Evolutionary conservation across 2,888 invertebrate species (phyloP).

Genomic region (Sussaba pulchella): DNA sequence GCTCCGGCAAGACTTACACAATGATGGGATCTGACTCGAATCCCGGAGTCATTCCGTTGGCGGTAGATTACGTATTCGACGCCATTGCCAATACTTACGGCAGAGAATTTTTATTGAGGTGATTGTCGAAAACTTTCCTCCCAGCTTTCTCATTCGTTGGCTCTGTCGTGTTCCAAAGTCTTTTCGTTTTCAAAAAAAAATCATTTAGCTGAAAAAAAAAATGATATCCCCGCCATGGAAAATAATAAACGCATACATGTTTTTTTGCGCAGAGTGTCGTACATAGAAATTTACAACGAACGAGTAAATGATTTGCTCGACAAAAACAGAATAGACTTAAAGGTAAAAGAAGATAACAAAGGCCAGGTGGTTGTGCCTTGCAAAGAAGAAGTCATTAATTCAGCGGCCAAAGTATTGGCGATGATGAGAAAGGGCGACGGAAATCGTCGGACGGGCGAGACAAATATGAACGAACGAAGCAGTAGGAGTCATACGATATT

Average conservation of each 20-base stretch:
- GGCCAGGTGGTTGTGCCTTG: conserved; percentile 88
- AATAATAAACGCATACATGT: conserved; percentile 38
- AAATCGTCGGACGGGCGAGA: conserved; percentile 91
- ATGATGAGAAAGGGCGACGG: conserved; percentile 88
- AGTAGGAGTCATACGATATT: conserved; percentile 96
- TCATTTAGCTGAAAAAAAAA: too few species aligned
- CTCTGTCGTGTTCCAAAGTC: too few species aligned
- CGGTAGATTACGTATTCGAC: conserved; percentile 90
- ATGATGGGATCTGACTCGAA: conserved; percentile 90
- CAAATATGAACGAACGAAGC: conserved; percentile 95
- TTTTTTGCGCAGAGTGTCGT: conserved; percentile 88
- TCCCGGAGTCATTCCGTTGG: conserved; percentile 91
- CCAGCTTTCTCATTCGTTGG: conserved; percentile 35
- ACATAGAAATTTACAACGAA: conserved; percentile 96
- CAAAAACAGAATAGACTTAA: conserved; percentile 87
- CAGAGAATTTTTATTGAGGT: conserved; percentile 91
- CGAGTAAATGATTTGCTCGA: conserved; percentile 91
- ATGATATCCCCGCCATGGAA: conserved; percentile 18
- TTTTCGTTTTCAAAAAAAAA: too few species aligned
- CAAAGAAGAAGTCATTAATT: conserved; percentile 88
- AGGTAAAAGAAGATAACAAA: conserved; percentile 87
- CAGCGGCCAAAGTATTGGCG: conserved; percentile 87
- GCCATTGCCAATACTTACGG: conserved; percentile 87
- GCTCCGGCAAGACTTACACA: conserved; percentile 95
- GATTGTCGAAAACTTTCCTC: conserved; percentile 55